These are phyloP conservation scores for Zenarchopterus dispar DNA, from an alignment of 2,797 vertebrate genomes.

Conservation along the genomic window DNA sequence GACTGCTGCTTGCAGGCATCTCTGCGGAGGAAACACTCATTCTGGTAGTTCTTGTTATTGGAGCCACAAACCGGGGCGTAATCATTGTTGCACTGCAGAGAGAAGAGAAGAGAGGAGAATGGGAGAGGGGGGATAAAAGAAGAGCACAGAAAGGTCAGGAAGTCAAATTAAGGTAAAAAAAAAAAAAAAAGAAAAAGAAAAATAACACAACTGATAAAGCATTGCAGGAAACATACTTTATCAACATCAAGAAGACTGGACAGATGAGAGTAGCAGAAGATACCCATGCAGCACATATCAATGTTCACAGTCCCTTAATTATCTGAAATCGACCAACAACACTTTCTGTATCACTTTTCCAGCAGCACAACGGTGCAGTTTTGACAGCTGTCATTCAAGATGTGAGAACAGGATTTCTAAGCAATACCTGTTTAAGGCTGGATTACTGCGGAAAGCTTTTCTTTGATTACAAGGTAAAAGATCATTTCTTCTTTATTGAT, in stretches of 20 bases:
- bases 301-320: neutral
- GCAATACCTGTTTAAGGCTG: too few relatives aligned
- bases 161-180: neutral
- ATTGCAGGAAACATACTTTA: conserved; percentile 1
- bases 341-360: neutral
- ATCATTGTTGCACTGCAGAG: conserved; percentile 93
- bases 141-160: neutral
- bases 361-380: neutral
- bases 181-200: neutral
- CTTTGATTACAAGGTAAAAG: too few relatives aligned
- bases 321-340: neutral
- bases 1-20: conserved; percentile 98
- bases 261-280: too few relatives aligned
- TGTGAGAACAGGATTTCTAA: neutral
- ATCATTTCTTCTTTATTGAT: neutral
- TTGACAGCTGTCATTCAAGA: neutral
- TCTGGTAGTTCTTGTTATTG: conserved; percentile 98
- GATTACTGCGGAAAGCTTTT: too few relatives aligned
- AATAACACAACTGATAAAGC: neutral
- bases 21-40: conserved; percentile 94
- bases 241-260: neutral
- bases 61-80: conserved; percentile 98
- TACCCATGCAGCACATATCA: neutral
- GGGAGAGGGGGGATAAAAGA: neutral
- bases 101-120: conserved; percentile 27